Evolutionary conservation across 2,113 vertebrate genomes (phyloP).

Genomic region (Chinchilla lanigera): DNA sequence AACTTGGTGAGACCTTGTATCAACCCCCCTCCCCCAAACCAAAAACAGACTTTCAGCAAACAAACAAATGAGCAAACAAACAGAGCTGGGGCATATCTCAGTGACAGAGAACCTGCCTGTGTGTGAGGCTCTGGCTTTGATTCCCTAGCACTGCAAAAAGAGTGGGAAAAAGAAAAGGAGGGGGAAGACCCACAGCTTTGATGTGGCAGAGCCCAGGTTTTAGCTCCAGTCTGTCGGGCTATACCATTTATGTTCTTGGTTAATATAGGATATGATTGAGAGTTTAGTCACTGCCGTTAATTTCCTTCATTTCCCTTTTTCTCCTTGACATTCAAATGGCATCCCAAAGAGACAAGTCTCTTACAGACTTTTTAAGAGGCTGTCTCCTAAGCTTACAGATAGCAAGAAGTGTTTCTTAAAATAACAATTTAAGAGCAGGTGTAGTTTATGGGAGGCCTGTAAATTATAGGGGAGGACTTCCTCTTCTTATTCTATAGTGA

Average conservation of each 20-base stretch:
- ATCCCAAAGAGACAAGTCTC: not conserved
- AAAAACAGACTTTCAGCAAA: not conserved
- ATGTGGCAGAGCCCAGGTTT: not conserved
- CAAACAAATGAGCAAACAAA: not conserved
- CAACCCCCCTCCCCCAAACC: not conserved
- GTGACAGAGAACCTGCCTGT: not conserved
- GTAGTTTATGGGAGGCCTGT: not conserved
- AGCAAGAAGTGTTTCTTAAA: constrained; percentile 23
- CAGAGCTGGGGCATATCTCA: not conserved
- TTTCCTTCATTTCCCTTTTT: not conserved
- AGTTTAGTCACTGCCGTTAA: not conserved
- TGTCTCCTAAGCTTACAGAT: not conserved
- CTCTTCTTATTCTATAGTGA: not conserved
- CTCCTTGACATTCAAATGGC: not conserved
- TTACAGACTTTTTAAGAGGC: not conserved
- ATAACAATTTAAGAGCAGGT: not conserved
- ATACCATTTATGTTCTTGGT: not conserved
- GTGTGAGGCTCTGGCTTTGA: not conserved
- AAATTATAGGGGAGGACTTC: not conserved
- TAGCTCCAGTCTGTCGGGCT: not conserved
- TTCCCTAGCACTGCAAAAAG: not conserved
- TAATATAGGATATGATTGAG: not conserved
- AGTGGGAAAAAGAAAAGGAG: no score
- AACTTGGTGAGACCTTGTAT: not conserved
- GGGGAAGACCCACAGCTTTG: not conserved